Conservation (phyloP, 2,113 vertebrate species). For the Labrus mixtus region DNA sequence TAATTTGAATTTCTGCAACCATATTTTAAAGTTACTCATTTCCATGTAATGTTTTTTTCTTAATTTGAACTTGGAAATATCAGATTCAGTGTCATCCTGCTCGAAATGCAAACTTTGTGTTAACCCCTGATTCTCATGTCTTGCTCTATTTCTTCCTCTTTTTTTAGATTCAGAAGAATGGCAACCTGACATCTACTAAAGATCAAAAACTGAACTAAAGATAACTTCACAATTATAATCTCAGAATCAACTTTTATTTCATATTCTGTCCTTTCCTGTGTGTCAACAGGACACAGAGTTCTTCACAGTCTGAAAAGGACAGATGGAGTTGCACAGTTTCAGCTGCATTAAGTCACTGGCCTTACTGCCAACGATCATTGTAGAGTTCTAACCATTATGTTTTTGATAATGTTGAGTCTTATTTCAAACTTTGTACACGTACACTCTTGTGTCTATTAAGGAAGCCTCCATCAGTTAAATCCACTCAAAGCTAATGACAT, state of each 20-base stretch:
- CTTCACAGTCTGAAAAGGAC: neutral
- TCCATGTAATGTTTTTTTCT: no score
- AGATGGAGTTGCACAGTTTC: neutral
- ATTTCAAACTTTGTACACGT: slow-evolving; percentile 14
- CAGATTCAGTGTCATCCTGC: no score
- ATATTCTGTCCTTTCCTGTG: slow-evolving; percentile 21
- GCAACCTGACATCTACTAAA: slow-evolving; percentile 60
- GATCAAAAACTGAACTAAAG: neutral
- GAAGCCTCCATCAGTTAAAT: slow-evolving; percentile 12
- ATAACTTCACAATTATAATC: neutral
- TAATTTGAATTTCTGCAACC: slow-evolving; percentile 32
- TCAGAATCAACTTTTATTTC: slow-evolving; percentile 6
- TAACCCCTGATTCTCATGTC: neutral
- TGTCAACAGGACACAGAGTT: slow-evolving; percentile 32
- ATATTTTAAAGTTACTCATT: no score
- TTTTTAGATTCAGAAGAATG: slow-evolving; percentile 61
- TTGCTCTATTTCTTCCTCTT: neutral
- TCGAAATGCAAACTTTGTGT: no score
- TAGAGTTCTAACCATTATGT: slow-evolving; percentile 3
- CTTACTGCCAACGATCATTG: neutral
- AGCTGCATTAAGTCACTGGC: slow-evolving; percentile 4
- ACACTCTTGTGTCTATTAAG: neutral
- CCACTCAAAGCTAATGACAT: slow-evolving; percentile 38
- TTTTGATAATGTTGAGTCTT: neutral
- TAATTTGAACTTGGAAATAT: no score